Evolutionary conservation across 2,113 vertebrate genomes (phyloP), one percentile per base, ranked within the genome.

Genomic region (Symphodus melops): DNA sequence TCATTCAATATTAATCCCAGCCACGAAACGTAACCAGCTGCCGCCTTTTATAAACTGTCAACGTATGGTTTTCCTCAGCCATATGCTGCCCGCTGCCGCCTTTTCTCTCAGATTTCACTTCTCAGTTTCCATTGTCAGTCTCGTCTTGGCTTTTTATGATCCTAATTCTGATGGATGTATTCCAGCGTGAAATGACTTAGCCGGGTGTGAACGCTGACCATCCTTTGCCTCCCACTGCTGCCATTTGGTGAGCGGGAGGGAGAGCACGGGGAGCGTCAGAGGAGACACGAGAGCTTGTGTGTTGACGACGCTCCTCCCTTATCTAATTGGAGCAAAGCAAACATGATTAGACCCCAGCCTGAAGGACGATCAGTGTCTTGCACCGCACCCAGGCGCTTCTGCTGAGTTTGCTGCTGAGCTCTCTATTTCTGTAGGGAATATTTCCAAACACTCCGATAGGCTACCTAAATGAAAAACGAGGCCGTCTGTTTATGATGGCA

Each of bases 301-400:
- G 89, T 92, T 88, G 87, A 88, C 82, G 84, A 85, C 55, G 68
- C 73, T 64, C 77, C 78, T 89, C 77, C 75, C 86, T 88, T 78
- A 88, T 93, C 88, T 92, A 92, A 94, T 91, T 93, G 88, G 87
- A 80, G 86, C 66, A 84, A 90, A 88, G 87, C 83, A 92, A 93
- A 92, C 87, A 88, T 75, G 87, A 90, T 92, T 92, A 90, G 76
- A 75, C 61, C 17, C 75, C 72, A 63, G 79, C 88, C 86, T 88
- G 90, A 88, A 90, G 84, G 85, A 83, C 76, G 67, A 89, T 84
- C 77, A 71, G 73, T 72, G 88, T 80, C 86, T 89, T 81, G 71
- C 69, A 61, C 68, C 55, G 48, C 67, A 9, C 25, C 28, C 79
- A 90, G 88, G 71, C 78, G 46, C 74, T 73, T 79, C 68, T 75